A percentile compares a stretch with the other conserved stretches of the same genome.
Evolutionary conservation across 2,797 vertebrate genomes (phyloP).

Genomic region (Spondyliosoma cantharus): DNA sequence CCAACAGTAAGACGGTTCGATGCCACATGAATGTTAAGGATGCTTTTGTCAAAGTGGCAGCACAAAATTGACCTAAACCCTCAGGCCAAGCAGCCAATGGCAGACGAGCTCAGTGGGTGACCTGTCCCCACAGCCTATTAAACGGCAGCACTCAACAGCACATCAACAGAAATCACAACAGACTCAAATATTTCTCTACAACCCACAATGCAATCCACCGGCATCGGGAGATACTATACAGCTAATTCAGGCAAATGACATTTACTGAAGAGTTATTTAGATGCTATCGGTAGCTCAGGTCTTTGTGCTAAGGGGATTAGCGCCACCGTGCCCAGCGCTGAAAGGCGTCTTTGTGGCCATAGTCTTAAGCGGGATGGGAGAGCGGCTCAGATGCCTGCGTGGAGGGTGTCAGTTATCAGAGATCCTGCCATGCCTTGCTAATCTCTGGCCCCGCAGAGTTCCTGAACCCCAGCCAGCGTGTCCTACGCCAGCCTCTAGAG

Average conservation of each 20-base stretch:
- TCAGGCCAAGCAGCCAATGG: slow-evolving; percentile 50
- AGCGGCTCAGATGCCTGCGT: slow-evolving; percentile 78
- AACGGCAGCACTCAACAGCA: slow-evolving; percentile 61
- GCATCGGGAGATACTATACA: slow-evolving; percentile 72
- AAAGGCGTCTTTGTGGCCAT: slow-evolving; percentile 81
- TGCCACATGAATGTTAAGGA: slow-evolving; percentile 71
- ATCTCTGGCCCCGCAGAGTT: slow-evolving; percentile 83
- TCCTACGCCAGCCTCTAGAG: slow-evolving; percentile 75
- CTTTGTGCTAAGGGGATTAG: slow-evolving; percentile 84
- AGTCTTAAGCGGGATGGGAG: slow-evolving; percentile 78
- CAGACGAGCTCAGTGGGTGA: slow-evolving; percentile 38
- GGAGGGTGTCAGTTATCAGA: slow-evolving; percentile 85
- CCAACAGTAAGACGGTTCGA: slow-evolving; percentile 58
- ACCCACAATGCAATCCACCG: slow-evolving; percentile 63
- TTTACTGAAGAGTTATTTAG: slow-evolving; percentile 84
- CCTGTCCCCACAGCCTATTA: slow-evolving; percentile 66
- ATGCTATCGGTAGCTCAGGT: slow-evolving; percentile 79
- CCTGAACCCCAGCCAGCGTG: slow-evolving; percentile 81
- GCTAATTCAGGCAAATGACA: slow-evolving; percentile 80
- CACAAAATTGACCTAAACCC: slow-evolving; percentile 71
- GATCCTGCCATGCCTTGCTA: slow-evolving; percentile 84
- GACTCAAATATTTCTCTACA: slow-evolving; percentile 74
- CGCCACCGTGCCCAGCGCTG: slow-evolving; percentile 72
- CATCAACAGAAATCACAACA: slow-evolving; percentile 78
- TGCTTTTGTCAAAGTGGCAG: slow-evolving; percentile 69